Evolutionary conservation across 2,888 invertebrate species (phyloP).

Genomic region (Cephus sareptanus): DNA sequence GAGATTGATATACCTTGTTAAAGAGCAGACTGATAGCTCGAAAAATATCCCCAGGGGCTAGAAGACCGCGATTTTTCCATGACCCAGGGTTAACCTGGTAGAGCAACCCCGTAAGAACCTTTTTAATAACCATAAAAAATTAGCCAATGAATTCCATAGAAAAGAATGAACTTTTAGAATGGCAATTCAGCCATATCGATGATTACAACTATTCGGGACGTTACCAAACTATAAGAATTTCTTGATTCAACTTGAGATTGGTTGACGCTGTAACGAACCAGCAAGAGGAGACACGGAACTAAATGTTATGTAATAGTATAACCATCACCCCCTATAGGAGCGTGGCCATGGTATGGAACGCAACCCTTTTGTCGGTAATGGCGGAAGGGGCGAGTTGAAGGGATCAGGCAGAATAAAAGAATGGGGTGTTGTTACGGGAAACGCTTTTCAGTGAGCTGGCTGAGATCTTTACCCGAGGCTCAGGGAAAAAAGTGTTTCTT

Average conservation of each 20-base stretch:
- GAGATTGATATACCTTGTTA: slow-evolving; percentile 55
- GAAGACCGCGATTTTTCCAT: slow-evolving; percentile 37
- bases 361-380: not conserved
- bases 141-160: not conserved
- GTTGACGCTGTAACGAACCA: not conserved
- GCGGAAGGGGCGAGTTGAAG: not conserved
- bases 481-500: not conserved
- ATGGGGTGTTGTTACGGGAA: not conserved
- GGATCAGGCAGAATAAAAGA: not conserved
- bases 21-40: slow-evolving; percentile 42
- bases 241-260: not conserved
- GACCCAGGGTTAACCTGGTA: not conserved
- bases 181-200: not conserved
- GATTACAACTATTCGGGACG: not conserved
- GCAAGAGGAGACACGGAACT: not conserved
- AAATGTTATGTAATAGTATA: not conserved
- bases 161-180: not conserved
- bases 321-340: not conserved
- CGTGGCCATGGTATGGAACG: not conserved
- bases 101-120: not conserved
- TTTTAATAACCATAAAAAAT: not conserved
- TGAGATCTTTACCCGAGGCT: not conserved
- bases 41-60: slow-evolving; percentile 31
- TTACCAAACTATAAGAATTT: not conserved
- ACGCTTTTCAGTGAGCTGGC: not conserved